Evolutionary conservation across 1,140 invertebrate species (phyloP).

Genomic region (Drosophila nigrodunni): DNA sequence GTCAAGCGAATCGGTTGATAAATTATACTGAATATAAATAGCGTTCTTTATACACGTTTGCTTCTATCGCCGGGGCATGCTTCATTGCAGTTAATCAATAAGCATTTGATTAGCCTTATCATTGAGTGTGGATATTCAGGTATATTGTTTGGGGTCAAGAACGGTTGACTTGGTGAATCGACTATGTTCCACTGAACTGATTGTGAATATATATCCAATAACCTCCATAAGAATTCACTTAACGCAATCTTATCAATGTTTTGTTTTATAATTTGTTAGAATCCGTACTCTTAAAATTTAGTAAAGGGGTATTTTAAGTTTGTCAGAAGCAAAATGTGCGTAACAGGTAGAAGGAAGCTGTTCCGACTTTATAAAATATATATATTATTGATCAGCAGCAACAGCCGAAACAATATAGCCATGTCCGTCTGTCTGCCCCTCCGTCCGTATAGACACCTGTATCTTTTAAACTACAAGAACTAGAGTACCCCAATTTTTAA

Average conservation of each 20-base stretch:
- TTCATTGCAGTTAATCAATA: conserved; percentile 29
- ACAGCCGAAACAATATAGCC: too few relatives aligned
- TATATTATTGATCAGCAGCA: too few relatives aligned
- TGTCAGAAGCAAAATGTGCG: too few relatives aligned
- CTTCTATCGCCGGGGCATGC: not conserved
- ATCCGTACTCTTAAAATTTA: too few relatives aligned
- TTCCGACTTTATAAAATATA: too few relatives aligned
- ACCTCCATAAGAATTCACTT: not conserved
- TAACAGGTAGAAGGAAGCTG: too few relatives aligned
- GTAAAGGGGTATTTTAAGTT: too few relatives aligned
- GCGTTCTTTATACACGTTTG: not conserved
- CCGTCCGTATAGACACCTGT: too few relatives aligned
- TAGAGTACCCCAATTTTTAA: too few relatives aligned
- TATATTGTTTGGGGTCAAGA: conserved; percentile 17
- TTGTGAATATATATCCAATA: not conserved
- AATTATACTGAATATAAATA: conserved; percentile 17
- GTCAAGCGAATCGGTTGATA: conserved; percentile 19
- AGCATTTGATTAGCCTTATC: conserved; percentile 59
- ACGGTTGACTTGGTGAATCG: conserved; percentile 1
- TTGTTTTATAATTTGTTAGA: too few relatives aligned
- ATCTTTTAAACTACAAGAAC: too few relatives aligned
- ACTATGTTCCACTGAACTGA: not conserved
- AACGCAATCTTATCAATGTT: not conserved
- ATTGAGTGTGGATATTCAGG: conserved; percentile 7
- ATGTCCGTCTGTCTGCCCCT: too few relatives aligned